Percentiles rank a stretch among this genome's conserved stretches.
Evolutionary conservation across 2,797 vertebrate genomes (phyloP).

Genomic region (Poecilia wingei): DNA sequence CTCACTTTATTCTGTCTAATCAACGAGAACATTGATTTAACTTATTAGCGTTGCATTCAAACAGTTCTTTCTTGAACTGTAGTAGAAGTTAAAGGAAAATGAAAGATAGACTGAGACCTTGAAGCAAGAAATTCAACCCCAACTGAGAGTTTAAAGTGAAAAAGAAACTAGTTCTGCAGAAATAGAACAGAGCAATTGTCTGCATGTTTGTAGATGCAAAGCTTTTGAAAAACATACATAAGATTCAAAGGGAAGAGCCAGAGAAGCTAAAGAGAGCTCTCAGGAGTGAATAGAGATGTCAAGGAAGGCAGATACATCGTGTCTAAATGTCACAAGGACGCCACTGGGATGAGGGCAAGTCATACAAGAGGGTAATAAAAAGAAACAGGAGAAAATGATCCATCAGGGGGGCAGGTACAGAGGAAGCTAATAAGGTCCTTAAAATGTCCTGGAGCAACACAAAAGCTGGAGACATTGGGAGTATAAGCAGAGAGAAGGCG

Average conservation of each 20-base stretch:
- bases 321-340: constrained; percentile 44
- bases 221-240: not conserved
- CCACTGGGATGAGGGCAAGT: constrained; percentile 8
- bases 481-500: constrained; percentile 18
- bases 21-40: not conserved
- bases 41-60: not conserved
- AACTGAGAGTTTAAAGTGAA: not conserved
- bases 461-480: constrained; percentile 29
- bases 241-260: not conserved
- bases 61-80: not conserved
- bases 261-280: constrained; percentile 32
- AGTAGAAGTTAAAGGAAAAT: constrained; percentile 17
- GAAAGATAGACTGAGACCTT: not conserved
- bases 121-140: not conserved
- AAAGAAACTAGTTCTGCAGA: not conserved
- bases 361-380: constrained; percentile 16
- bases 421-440: constrained; percentile 18
- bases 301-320: constrained; percentile 26
- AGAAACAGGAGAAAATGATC: constrained; percentile 10
- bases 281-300: constrained; percentile 16
- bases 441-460: constrained; percentile 34
- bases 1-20: not conserved
- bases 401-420: constrained; percentile 3
- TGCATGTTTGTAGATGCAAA: constrained; percentile 10
- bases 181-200: not conserved